A percentile compares a stretch with the other conserved stretches of the same genome.
Evolutionary conservation across 2,888 invertebrate genomes (phyloP).

Genomic region (Pomacea canaliculata): DNA sequence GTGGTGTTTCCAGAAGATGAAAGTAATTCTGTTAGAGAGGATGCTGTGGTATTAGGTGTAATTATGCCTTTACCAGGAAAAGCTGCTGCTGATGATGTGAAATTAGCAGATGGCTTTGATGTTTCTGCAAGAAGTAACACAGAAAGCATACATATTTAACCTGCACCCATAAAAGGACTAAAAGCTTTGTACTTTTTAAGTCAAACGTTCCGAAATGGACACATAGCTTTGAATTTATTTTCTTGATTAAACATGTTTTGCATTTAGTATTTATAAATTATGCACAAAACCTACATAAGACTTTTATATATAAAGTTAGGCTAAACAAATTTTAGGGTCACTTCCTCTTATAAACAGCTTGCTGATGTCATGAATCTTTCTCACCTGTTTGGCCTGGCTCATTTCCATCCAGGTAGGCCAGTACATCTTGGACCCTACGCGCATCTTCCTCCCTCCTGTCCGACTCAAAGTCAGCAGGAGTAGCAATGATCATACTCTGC

Average conservation of each 20-base stretch:
- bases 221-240: too few species aligned
- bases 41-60: constrained; percentile 3
- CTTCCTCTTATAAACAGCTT: too few species aligned
- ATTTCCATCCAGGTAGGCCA: constrained; percentile 22
- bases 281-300: too few species aligned
- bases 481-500: constrained; percentile 15
- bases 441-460: constrained; percentile 31
- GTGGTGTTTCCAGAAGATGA: not conserved
- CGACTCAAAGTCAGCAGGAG: constrained; percentile 28
- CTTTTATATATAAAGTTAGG: too few species aligned
- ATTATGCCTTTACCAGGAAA: not conserved
- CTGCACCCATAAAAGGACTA: too few species aligned
- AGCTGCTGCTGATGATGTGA: not conserved
- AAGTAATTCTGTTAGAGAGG: constrained; percentile 11
- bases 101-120: not conserved
- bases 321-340: too few species aligned
- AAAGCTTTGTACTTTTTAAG: too few species aligned
- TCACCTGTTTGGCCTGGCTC: not conserved
- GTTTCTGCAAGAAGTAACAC: constrained; percentile 3
- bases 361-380: too few species aligned
- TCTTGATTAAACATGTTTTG: too few species aligned
- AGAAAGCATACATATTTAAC: not conserved
- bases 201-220: too few species aligned
- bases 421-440: constrained; percentile 30
- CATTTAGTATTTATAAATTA: too few species aligned